A percentile compares a stretch with the other conserved stretches of the same genome.
Evolutionary conservation across 2,888 invertebrate species (phyloP).

Genomic region (Miltochrista miniata): DNA sequence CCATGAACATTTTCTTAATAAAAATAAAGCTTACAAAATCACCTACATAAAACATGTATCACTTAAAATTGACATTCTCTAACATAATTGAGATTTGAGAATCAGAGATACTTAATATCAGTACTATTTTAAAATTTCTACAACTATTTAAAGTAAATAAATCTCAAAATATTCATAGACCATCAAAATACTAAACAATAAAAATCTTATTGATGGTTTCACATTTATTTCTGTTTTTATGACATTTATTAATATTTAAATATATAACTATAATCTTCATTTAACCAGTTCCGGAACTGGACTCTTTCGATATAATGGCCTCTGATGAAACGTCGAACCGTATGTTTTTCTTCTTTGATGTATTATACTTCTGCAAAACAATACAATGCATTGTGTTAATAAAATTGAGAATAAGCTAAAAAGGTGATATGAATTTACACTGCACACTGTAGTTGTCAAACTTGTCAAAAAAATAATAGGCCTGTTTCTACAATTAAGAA

Average conservation of each 20-base stretch:
- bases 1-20: not conserved
- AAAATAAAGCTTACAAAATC: slow-evolving; percentile 1
- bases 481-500: too few species aligned
- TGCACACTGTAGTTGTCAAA: too few species aligned
- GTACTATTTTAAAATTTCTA: slow-evolving; percentile 26
- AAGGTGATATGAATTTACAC: too few species aligned
- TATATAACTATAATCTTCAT: slow-evolving; percentile 27
- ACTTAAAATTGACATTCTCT: slow-evolving; percentile 27
- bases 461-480: too few species aligned
- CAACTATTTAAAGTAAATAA: slow-evolving; percentile 14
- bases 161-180: slow-evolving; percentile 10
- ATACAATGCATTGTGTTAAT: not conserved
- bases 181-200: slow-evolving; percentile 29
- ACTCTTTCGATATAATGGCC: slow-evolving; percentile 61
- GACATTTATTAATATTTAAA: slow-evolving; percentile 26
- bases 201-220: slow-evolving; percentile 29
- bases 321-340: slow-evolving; percentile 76
- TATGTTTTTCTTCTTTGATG: slow-evolving; percentile 71
- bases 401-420: not conserved
- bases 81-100: slow-evolving; percentile 28
- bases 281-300: slow-evolving; percentile 56
- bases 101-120: slow-evolving; percentile 34
- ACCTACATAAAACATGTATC: slow-evolving; percentile 20
- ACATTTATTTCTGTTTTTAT: slow-evolving; percentile 41
- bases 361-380: slow-evolving; percentile 61